Percentiles rank a stretch among this genome's conserved stretches.
phyloP scores from a whole-genome alignment of 2,797 vertebrate species.

The Leptatherina wallacei region DNA sequence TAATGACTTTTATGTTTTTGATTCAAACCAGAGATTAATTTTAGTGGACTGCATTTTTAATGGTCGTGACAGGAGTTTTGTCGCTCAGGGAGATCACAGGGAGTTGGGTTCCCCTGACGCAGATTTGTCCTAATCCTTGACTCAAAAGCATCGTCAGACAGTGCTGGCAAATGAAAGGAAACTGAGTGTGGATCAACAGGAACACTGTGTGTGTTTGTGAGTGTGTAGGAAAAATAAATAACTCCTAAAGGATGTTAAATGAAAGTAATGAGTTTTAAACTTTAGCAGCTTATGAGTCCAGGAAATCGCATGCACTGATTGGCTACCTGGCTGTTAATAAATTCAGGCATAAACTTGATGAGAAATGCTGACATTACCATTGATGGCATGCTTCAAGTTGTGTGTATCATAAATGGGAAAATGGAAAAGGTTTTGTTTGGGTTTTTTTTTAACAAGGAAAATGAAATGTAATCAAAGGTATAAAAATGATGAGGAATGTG shows the following conservation, averaged over 20 bases:
- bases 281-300: not conserved
- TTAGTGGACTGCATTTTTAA: slow-evolving; percentile 57
- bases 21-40: slow-evolving; percentile 53
- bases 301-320: not conserved
- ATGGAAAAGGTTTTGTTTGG: not conserved
- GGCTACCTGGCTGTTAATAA: not conserved
- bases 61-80: slow-evolving; percentile 49
- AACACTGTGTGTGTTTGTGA: slow-evolving; percentile 7
- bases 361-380: not conserved
- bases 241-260: not conserved
- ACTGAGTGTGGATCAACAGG: slow-evolving; percentile 11
- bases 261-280: not conserved
- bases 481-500: not conserved
- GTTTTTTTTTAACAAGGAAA: not conserved
- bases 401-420: not conserved
- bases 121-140: slow-evolving; percentile 62
- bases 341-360: not conserved
- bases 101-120: slow-evolving; percentile 48
- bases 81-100: slow-evolving; percentile 56
- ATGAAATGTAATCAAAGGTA: too few species aligned
- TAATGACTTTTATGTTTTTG: slow-evolving; percentile 36
- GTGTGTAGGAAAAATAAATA: not conserved
- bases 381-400: not conserved
- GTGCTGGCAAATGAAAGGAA: slow-evolving; percentile 38
- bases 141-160: slow-evolving; percentile 45